These are phyloP conservation scores for Parascotia fuliginaria DNA, from an alignment of 2,888 invertebrate genomes.

Conservation along the genomic window DNA sequence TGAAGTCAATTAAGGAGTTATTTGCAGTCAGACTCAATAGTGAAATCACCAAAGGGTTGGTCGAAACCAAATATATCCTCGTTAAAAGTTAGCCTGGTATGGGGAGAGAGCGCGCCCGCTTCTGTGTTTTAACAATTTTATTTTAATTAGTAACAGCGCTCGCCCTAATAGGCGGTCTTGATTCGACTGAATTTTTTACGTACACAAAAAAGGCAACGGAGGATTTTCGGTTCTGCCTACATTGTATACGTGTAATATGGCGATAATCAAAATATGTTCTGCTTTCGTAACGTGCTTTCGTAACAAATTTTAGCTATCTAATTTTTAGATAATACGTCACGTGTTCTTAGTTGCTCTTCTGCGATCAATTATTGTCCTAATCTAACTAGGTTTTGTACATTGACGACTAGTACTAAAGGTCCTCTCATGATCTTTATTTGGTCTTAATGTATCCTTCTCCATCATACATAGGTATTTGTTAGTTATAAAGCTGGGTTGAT, in stretches of 20 bases:
- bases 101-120: constrained; percentile 58
- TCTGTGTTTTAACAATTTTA: constrained; percentile 83
- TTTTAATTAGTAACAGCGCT: constrained; percentile 82
- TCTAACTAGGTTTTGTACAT: too few species aligned
- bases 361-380: too few species aligned
- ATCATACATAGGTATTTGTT: too few species aligned
- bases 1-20: constrained; percentile 84
- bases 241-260: background rate
- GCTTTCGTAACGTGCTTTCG: too few species aligned
- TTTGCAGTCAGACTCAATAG: constrained; percentile 83
- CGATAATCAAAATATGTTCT: too few species aligned
- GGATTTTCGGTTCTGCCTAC: constrained; percentile 18
- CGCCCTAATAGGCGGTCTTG: constrained; percentile 73
- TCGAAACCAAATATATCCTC: constrained; percentile 85
- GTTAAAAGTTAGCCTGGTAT: constrained; percentile 82
- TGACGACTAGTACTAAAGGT: too few species aligned
- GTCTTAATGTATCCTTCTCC: too few species aligned
- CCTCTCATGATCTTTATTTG: too few species aligned
- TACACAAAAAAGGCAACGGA: constrained; percentile 27
- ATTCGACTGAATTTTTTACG: constrained; percentile 62
- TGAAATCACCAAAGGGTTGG: constrained; percentile 84
- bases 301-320: too few species aligned
- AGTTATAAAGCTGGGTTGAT: too few species aligned
- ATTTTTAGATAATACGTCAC: too few species aligned
- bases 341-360: too few species aligned